Evolutionary conservation across 92 coral and sea anemone genomes (phyloP).

Genomic region (Porites evermanni): DNA sequence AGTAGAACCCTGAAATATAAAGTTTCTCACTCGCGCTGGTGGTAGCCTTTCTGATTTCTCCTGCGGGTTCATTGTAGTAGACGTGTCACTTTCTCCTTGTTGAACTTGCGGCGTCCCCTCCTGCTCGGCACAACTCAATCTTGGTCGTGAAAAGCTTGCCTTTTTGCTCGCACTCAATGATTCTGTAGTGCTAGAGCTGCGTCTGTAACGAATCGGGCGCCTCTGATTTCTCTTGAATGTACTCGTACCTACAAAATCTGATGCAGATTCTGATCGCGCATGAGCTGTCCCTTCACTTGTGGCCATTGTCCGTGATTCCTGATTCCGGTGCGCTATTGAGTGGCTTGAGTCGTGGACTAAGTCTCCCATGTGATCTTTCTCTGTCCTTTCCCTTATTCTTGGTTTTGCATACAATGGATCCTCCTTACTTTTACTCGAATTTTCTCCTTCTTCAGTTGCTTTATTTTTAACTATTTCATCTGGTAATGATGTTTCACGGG

Average conservation of each 20-base stretch:
- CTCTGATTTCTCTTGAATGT: conserved; percentile 39
- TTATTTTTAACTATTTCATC: not conserved
- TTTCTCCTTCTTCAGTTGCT: not conserved
- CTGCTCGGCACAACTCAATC: not conserved
- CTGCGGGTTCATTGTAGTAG: not conserved
- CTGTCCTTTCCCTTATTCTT: not conserved
- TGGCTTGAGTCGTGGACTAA: not conserved
- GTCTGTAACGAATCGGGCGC: conserved; percentile 13
- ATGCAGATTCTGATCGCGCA: conserved; percentile 11
- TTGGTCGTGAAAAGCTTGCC: not conserved
- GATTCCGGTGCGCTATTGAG: not conserved
- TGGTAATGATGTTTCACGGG: not conserved
- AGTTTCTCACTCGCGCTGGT: not conserved
- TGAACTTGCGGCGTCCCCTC: not conserved
- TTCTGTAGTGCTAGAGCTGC: not conserved
- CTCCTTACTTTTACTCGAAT: not conserved
- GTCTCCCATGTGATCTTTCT: not conserved
- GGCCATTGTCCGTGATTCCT: not conserved
- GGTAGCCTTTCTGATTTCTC: not conserved
- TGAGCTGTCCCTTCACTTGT: not conserved
- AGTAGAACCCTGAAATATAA: not conserved
- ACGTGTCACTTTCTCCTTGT: not conserved
- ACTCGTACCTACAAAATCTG: not conserved
- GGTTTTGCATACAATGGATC: not conserved
- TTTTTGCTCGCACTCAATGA: not conserved